Evolutionary conservation across 2,888 invertebrate species (phyloP), one percentile per base, ranked within the genome.

Genomic region (Lysandra bellargus): DNA sequence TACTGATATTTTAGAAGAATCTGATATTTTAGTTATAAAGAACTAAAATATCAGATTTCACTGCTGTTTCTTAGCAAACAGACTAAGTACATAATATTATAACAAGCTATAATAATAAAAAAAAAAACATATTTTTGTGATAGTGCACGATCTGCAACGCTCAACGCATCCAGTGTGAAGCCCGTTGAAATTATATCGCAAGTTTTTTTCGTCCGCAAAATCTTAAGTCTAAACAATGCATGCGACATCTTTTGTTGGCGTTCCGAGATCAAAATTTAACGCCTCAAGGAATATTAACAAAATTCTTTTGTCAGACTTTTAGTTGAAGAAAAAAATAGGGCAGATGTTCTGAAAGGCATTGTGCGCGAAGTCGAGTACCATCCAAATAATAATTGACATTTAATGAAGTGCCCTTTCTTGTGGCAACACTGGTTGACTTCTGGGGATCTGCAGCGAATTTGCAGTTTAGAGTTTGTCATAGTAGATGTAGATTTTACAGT

Each of bases 271-370:
- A 89, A 88, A 90, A 92, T 92, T 92, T 92, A 85, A 92, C 91
- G 92, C 90, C 87, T 87, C 88, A 85, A 85, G 85, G 85, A 85
- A 83, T 87, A 83, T 81, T 83, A 82, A 84, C 82, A 84, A 82
- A 84, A 84, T 80, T 84, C 83, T 82, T 84, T 89, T 89, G 88
- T 89, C 49, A 17, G 79, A 79, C 80, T 83, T 83, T 80, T 81
- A 81, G 82, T 82, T 79, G 81, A 83, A 83, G 81, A 85, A 85
- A 88, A 88, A 86, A 86, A 84, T 81, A 80, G 82, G 83, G 88
- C 91, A 91, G 91, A 91, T 91, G 90, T 88, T 86, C 85, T 86
- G 83, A 88, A 89, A 90, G 87, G 81, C 81, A 85, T 90, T 91
- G 88, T 88, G 81, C 79, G 81, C 84, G 79, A 86, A 90, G 90